A percentile compares a stretch with the other conserved stretches of the same genome.
Evolutionary conservation across 2,888 invertebrate species (phyloP).

Genomic region (Catocala nupta): DNA sequence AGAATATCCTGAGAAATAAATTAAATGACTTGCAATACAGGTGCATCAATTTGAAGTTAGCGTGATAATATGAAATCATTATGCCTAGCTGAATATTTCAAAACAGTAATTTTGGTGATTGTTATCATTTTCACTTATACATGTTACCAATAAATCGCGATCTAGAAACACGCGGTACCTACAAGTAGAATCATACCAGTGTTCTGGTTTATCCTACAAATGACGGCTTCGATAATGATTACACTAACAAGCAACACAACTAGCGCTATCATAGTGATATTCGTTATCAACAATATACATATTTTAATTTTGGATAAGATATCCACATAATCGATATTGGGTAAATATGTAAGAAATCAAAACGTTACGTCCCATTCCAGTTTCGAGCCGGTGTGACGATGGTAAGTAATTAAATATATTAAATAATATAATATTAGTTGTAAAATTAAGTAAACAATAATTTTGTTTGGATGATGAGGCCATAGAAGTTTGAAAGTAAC

Average conservation of each 20-base stretch:
- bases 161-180: neutral
- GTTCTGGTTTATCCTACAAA: constrained; percentile 6
- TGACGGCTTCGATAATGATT: constrained; percentile 5
- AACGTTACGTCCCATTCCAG: constrained; percentile 47
- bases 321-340: constrained; percentile 25
- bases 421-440: no score
- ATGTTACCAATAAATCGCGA: no score
- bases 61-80: no score
- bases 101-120: no score
- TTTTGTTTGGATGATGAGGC: no score
- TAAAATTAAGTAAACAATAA: no score
- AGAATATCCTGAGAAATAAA: no score
- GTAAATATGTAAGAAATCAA: constrained; percentile 52
- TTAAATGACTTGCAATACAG: no score
- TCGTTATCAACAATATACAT: constrained; percentile 27
- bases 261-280: constrained; percentile 31
- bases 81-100: no score
- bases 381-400: constrained; percentile 66
- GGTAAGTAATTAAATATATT: constrained; percentile 60
- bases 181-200: neutral
- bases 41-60: no score
- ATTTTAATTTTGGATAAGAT: constrained; percentile 10
- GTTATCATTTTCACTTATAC: no score
- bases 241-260: constrained; percentile 2
- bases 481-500: no score